Evolutionary conservation across 30 jellyfish, hydroid and myxozoan genomes (phyloP).

Genomic region (Clytia hemisphaerica): DNA sequence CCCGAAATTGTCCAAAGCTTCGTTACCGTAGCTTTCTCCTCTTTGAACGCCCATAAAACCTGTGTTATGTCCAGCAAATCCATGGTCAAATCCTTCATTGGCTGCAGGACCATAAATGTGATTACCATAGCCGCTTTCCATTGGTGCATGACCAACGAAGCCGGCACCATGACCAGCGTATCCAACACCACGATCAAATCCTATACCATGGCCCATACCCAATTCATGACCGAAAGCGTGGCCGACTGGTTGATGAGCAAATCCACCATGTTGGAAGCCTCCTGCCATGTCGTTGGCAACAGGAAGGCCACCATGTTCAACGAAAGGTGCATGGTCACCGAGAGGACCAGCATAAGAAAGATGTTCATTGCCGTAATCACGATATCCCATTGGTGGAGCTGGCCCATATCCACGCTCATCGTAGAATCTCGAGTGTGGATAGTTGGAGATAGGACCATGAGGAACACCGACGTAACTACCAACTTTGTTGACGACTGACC

Average conservation of each 20-base stretch:
- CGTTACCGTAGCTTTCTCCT: background rate
- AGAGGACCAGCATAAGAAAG: constrained; percentile 55
- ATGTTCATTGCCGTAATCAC: constrained; percentile 42
- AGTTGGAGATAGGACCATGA: constrained; percentile 76
- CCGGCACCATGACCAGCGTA: constrained; percentile 10
- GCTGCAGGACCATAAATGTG: background rate
- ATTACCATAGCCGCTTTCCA: background rate
- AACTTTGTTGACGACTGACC: constrained; percentile 79
- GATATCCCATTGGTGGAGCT: constrained; percentile 60
- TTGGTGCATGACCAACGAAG: background rate
- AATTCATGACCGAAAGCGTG: no score
- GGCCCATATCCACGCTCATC: constrained; percentile 87
- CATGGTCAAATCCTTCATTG: constrained; percentile 13
- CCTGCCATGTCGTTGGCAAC: constrained; percentile 15
- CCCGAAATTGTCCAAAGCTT: background rate
- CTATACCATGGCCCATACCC: no score
- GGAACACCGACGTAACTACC: constrained; percentile 94
- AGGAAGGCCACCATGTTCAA: no score
- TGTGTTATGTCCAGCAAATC: constrained; percentile 36
- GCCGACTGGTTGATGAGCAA: constrained; percentile 33
- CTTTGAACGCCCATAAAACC: constrained; percentile 21
- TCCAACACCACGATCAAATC: no score
- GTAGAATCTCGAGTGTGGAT: constrained; percentile 78
- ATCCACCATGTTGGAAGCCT: constrained; percentile 6
- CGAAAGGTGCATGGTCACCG: constrained; percentile 2